Conservation (phyloP, 2,797 vertebrate species). For the Hippocampus kuda region DNA sequence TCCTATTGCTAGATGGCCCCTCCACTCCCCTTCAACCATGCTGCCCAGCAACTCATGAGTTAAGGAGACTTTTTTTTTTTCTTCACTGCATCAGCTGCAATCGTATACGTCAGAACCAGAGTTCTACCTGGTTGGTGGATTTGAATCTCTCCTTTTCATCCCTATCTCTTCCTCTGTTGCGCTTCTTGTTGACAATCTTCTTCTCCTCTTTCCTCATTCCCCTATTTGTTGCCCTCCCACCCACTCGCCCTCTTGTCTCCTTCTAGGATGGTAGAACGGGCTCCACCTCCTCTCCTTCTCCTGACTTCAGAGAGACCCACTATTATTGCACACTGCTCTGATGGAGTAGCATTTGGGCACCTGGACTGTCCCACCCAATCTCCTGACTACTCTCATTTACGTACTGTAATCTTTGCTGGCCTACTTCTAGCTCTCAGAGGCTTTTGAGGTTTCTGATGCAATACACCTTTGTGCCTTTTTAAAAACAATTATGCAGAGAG, state of each 20-base stretch:
- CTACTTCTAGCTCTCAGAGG: background rate
- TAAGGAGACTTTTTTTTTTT: slow-evolving; percentile 1
- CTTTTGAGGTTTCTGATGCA: background rate
- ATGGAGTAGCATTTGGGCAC: slow-evolving; percentile 19
- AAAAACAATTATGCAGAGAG: background rate
- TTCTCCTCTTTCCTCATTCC: slow-evolving; percentile 6
- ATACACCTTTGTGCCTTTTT: background rate
- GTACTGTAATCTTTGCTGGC: slow-evolving; percentile 6
- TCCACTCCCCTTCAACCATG: slow-evolving; percentile 1
- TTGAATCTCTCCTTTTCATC: slow-evolving; percentile 3
- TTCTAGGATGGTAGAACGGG: slow-evolving; percentile 59
- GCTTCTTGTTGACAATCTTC: slow-evolving; percentile 25
- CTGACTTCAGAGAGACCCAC: slow-evolving; percentile 57
- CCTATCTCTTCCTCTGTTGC: slow-evolving; percentile 19
- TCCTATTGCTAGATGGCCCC: background rate
- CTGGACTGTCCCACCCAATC: slow-evolving; percentile 36
- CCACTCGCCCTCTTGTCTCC: slow-evolving; percentile 31
- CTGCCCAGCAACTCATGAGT: background rate
- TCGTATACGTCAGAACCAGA: background rate
- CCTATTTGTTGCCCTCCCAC: slow-evolving; percentile 13
- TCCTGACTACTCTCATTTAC: slow-evolving; percentile 19
- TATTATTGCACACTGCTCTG: slow-evolving; percentile 43
- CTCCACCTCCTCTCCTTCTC: slow-evolving; percentile 42
- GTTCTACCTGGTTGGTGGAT: background rate
- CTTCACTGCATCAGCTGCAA: background rate